phyloP scores from a whole-genome alignment of 1,140 invertebrate genomes.

The Marisa cornuarietis region DNA sequence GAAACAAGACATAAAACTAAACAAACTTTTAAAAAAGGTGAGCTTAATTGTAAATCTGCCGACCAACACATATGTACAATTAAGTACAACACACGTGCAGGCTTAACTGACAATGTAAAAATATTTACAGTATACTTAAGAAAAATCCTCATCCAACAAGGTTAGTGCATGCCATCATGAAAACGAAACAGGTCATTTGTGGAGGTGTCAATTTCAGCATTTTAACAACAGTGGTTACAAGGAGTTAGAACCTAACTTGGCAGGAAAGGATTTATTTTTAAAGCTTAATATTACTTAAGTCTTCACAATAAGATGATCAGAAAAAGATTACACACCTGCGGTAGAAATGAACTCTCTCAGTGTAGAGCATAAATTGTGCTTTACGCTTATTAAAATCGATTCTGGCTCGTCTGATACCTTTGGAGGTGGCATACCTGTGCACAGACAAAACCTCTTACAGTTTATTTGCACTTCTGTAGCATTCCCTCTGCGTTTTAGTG shows the following conservation, averaged over 20 bases:
- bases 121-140: too few species aligned
- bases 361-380: slow-evolving; percentile 89
- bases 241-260: too few species aligned
- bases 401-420: slow-evolving; percentile 85
- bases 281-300: not conserved
- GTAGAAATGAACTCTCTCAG: slow-evolving; percentile 94
- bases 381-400: slow-evolving; percentile 92
- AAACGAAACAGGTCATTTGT: too few species aligned
- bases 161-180: too few species aligned
- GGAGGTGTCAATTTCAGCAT: too few species aligned
- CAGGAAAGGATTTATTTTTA: not conserved
- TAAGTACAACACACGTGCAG: too few species aligned
- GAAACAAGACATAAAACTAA: not conserved
- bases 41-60: not conserved
- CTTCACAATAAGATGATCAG: not conserved
- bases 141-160: too few species aligned
- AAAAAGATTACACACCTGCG: slow-evolving; percentile 68
- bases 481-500: too few species aligned
- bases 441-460: slow-evolving; percentile 2
- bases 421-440: slow-evolving; percentile 68
- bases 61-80: too few species aligned
- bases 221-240: too few species aligned
- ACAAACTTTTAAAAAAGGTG: not conserved
- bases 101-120: too few species aligned
- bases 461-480: not conserved